Percentiles rank a stretch among this genome's conserved stretches.
phyloP scores from a whole-genome alignment of 2,888 invertebrate species.

The Amphipyra berbera region DNA sequence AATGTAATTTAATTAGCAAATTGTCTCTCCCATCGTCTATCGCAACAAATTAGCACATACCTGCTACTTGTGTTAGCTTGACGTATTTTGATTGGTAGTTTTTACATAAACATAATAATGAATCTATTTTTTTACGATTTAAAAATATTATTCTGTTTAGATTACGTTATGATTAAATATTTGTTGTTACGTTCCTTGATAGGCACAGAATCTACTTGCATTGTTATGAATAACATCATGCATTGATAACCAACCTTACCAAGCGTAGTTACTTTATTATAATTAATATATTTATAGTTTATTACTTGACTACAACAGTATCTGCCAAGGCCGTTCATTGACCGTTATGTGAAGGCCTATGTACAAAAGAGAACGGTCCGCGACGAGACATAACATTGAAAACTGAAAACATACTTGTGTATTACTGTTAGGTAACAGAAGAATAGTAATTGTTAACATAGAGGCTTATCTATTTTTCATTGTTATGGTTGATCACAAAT shows the following conservation, averaged over 20 bases:
- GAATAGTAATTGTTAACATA: background rate
- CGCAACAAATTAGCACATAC: conserved; percentile 14
- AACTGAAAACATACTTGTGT: background rate
- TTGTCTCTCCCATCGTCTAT: background rate
- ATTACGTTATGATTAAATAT: no score
- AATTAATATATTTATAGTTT: background rate
- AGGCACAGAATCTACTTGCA: no score
- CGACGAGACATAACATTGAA: conserved; percentile 16
- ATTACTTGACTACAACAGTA: conserved; percentile 18
- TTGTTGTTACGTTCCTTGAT: no score
- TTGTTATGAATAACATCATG: no score
- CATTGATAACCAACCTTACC: background rate
- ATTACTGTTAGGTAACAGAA: background rate
- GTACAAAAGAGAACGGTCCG: conserved; percentile 43
- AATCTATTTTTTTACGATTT: background rate
- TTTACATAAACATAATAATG: background rate
- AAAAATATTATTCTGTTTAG: no score
- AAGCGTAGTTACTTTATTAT: background rate
- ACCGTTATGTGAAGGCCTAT: conserved; percentile 45
- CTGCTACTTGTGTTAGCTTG: background rate
- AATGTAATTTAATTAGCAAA: conserved; percentile 31
- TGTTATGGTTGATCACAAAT: conserved; percentile 9
- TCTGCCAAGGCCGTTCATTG: conserved; percentile 50
- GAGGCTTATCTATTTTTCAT: conserved; percentile 9
- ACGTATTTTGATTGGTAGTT: background rate